Conservation (phyloP, 2,113 vertebrate genomes). For the Neoarius graeffei region DNA sequence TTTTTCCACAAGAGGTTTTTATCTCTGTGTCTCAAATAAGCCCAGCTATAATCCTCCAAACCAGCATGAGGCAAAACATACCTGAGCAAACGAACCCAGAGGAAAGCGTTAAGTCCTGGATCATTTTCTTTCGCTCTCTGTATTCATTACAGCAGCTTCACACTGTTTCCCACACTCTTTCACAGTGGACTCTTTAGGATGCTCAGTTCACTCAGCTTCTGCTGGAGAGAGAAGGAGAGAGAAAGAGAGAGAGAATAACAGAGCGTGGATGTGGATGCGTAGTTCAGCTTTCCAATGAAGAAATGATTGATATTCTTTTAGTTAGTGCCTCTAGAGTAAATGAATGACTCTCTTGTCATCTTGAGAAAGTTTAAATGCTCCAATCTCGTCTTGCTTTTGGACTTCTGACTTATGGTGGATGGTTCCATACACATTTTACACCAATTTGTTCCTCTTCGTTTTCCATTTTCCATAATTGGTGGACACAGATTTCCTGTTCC, state of each 20-base stretch:
- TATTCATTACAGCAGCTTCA: slow-evolving; percentile 30
- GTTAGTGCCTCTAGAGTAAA: not conserved
- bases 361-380: not conserved
- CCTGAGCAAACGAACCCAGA: slow-evolving; percentile 20
- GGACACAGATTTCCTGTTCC: not conserved
- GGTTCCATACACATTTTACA: not conserved
- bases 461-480: not conserved
- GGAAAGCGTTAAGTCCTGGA: slow-evolving; percentile 11
- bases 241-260: not conserved
- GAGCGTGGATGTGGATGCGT: not conserved
- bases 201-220: not conserved
- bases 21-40: slow-evolving; percentile 10
- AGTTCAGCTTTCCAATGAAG: not conserved
- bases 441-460: not conserved
- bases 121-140: slow-evolving; percentile 10
- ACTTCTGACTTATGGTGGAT: not conserved
- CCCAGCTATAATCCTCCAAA: slow-evolving; percentile 8
- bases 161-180: slow-evolving; percentile 22
- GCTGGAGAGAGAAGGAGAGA: not conserved
- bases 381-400: not conserved
- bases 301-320: not conserved
- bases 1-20: not conserved
- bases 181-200: slow-evolving; percentile 1
- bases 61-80: slow-evolving; percentile 16
- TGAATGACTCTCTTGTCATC: not conserved